phyloP scores from a whole-genome alignment of 2,797 vertebrate species.

The Darevskia nairensis region DNA sequence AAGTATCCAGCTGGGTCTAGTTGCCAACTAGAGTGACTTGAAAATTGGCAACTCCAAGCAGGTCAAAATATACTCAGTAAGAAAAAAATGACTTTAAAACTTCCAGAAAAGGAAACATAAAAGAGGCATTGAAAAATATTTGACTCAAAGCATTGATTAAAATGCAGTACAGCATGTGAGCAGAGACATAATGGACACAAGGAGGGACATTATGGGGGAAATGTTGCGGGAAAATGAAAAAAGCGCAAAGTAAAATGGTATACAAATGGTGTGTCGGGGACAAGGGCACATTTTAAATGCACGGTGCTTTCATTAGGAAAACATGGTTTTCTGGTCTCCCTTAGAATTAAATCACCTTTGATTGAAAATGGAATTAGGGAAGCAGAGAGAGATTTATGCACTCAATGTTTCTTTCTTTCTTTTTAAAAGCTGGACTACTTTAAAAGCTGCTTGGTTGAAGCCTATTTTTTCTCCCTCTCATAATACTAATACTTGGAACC shows the following conservation, averaged over 20 bases:
- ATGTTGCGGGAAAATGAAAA: not conserved
- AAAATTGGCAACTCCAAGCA: not conserved
- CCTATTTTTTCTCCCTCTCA: not conserved
- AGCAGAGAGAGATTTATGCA: not conserved
- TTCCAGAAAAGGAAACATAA: not conserved
- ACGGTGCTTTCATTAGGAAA: not conserved
- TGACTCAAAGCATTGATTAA: slow-evolving; percentile 6
- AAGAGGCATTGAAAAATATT: not conserved
- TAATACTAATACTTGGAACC: too few relatives aligned
- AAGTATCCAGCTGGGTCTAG: too few relatives aligned
- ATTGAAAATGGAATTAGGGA: slow-evolving; percentile 6
- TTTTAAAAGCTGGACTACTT: too few relatives aligned
- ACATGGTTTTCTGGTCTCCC: slow-evolving; percentile 8
- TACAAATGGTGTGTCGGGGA: not conserved
- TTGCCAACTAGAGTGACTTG: not conserved
- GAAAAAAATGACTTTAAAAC: slow-evolving; percentile 6
- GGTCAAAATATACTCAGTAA: not conserved
- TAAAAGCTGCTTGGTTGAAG: not conserved
- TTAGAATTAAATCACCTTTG: slow-evolving; percentile 23
- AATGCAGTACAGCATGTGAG: not conserved
- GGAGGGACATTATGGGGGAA: not conserved
- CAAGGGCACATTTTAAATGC: not conserved
- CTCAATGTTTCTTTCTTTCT: not conserved
- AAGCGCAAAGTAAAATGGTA: not conserved
- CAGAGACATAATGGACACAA: not conserved